A percentile compares a stretch with the other conserved stretches of the same genome.
These are phyloP conservation scores for Tethea ocularis DNA, from an alignment of 2,888 invertebrate genomes.

Conservation along the genomic window DNA sequence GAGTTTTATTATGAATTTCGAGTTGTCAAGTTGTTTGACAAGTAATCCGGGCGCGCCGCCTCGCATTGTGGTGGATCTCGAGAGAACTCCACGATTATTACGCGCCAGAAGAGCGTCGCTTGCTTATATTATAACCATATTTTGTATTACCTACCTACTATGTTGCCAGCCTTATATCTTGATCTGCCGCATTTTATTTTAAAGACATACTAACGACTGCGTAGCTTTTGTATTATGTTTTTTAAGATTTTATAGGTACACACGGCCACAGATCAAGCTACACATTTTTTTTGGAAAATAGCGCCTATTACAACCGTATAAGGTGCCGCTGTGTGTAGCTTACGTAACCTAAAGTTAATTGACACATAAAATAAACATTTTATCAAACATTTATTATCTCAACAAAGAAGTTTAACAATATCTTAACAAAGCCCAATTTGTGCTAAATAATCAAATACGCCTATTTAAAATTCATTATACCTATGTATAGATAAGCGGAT, in stretches of 20 bases:
- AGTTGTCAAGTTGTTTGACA: constrained; percentile 68
- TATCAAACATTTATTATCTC: constrained; percentile 22
- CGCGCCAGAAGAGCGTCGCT: constrained; percentile 45
- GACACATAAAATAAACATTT: constrained; percentile 6
- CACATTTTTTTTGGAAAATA: no score
- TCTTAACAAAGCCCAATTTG: constrained; percentile 16
- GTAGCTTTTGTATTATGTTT: constrained; percentile 9
- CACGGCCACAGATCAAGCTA: no score
- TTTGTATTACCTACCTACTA: constrained; percentile 34
- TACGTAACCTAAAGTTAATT: background rate
- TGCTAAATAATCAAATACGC: constrained; percentile 51
- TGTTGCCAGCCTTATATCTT: constrained; percentile 21
- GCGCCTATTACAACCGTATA: no score
- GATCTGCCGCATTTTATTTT: background rate
- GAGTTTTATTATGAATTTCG: constrained; percentile 62
- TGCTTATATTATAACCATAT: constrained; percentile 43
- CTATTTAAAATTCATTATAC: constrained; percentile 55
- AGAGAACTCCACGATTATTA: constrained; percentile 60
- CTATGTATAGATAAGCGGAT: constrained; percentile 54
- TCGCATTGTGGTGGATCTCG: constrained; percentile 52
- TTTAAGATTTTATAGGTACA: no score
- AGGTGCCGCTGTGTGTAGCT: no score
- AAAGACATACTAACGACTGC: constrained; percentile 14
- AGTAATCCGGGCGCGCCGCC: constrained; percentile 61
- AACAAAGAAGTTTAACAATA: background rate